Evolutionary conservation across 2,113 vertebrate genomes (phyloP).

Genomic region (Rhinolophus sinicus): DNA sequence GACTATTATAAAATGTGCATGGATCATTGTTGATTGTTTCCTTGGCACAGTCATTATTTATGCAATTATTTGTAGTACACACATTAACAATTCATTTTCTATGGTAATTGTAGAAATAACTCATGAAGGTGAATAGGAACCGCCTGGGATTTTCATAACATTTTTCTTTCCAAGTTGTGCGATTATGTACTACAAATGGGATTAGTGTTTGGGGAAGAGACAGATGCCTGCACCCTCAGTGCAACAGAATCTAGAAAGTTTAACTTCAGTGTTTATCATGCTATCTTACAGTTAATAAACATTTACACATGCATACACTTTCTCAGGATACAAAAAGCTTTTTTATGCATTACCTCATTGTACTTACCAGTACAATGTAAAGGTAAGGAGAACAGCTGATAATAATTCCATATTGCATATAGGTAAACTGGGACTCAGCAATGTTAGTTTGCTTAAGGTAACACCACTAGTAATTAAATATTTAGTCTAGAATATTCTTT

Average conservation of each 20-base stretch:
- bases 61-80: slow-evolving; percentile 38
- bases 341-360: neutral
- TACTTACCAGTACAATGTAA: neutral
- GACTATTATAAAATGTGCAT: slow-evolving; percentile 55
- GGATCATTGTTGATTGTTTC: slow-evolving; percentile 42
- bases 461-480: neutral
- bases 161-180: slow-evolving; percentile 50
- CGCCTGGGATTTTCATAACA: neutral
- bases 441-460: neutral
- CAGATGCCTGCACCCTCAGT: neutral
- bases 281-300: neutral
- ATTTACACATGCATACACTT: neutral
- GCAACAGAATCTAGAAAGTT: neutral
- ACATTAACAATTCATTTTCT: slow-evolving; percentile 50
- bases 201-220: slow-evolving; percentile 31
- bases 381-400: neutral
- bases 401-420: neutral
- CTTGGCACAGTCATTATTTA: slow-evolving; percentile 52
- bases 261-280: neutral
- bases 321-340: neutral
- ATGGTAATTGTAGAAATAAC: neutral
- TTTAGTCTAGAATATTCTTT: neutral
- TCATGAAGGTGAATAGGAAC: slow-evolving; percentile 45
- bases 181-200: slow-evolving; percentile 42
- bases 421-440: neutral